These are phyloP conservation scores for Coregonus suidteri DNA, from an alignment of 2,797 vertebrate genomes.

Conservation along the genomic window DNA sequence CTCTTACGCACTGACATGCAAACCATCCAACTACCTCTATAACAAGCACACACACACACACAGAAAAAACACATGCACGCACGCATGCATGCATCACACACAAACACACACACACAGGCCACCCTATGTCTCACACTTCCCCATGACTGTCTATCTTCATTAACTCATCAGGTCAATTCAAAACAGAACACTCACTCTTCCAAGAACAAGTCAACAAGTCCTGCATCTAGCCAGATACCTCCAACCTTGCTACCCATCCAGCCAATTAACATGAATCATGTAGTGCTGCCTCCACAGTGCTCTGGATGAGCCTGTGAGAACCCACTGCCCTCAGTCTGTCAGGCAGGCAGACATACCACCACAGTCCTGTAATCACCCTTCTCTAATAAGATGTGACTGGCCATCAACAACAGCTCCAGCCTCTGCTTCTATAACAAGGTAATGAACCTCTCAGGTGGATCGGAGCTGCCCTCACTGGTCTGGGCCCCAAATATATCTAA, in stretches of 20 bases:
- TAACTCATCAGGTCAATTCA: neutral
- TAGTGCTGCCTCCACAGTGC: neutral
- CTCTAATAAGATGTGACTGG: conserved; percentile 23
- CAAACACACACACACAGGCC: neutral
- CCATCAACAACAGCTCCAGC: conserved; percentile 24
- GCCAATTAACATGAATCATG: conserved; percentile 1
- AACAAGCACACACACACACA: neutral
- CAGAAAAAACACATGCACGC: neutral
- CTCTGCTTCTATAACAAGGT: conserved; percentile 19
- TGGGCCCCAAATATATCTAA: conserved; percentile 11
- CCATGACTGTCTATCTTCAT: neutral
- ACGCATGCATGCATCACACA: neutral
- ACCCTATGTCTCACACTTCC: neutral
- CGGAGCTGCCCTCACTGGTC: conserved; percentile 8
- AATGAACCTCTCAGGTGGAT: conserved; percentile 31
- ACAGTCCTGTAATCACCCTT: conserved; percentile 26
- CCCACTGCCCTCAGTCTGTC: conserved; percentile 8
- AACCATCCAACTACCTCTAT: neutral
- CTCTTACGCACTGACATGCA: neutral
- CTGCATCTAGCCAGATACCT: neutral
- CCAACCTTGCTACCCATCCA: neutral
- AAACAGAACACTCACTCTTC: neutral
- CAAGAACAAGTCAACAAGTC: neutral
- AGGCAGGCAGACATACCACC: neutral
- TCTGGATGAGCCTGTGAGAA: neutral